Conservation (phyloP, 2,888 invertebrate species). For the Lepidocyrtinus sp. region DNA sequence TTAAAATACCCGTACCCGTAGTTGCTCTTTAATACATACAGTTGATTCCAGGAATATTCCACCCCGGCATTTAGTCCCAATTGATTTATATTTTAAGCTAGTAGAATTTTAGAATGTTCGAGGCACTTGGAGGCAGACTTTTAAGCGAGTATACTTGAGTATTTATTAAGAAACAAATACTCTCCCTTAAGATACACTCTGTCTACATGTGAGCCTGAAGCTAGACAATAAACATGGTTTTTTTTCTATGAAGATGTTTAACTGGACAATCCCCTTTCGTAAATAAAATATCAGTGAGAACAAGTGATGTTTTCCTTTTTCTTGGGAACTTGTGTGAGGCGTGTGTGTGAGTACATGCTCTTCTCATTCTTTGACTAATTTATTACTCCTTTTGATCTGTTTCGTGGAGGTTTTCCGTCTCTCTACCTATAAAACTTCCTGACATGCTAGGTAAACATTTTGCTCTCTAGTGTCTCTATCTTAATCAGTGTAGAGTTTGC, state of each 20-base stretch:
- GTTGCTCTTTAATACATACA: too few relatives aligned
- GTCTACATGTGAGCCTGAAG: too few relatives aligned
- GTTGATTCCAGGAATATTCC: too few relatives aligned
- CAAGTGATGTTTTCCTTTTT: not conserved
- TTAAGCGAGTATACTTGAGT: too few relatives aligned
- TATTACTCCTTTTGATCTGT: slow-evolving; percentile 28
- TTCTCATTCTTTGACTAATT: slow-evolving; percentile 41
- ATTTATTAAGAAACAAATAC: too few relatives aligned
- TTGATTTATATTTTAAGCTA: too few relatives aligned
- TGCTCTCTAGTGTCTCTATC: not conserved
- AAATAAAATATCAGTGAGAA: slow-evolving; percentile 27
- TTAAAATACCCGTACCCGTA: too few relatives aligned
- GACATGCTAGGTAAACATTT: slow-evolving; percentile 15
- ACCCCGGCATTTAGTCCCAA: too few relatives aligned
- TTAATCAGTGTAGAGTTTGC: not conserved
- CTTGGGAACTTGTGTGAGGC: not conserved
- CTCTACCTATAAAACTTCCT: slow-evolving; percentile 10
- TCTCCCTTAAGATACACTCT: too few relatives aligned
- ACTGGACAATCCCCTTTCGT: slow-evolving; percentile 34
- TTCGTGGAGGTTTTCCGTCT: slow-evolving; percentile 44
- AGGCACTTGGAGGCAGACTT: too few relatives aligned
- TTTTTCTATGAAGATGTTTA: not conserved
- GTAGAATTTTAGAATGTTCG: too few relatives aligned
- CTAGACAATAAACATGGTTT: not conserved
- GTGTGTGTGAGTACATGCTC: not conserved